Conservation (phyloP, 2,797 vertebrate genomes). For the Tapera naevia region DNA sequence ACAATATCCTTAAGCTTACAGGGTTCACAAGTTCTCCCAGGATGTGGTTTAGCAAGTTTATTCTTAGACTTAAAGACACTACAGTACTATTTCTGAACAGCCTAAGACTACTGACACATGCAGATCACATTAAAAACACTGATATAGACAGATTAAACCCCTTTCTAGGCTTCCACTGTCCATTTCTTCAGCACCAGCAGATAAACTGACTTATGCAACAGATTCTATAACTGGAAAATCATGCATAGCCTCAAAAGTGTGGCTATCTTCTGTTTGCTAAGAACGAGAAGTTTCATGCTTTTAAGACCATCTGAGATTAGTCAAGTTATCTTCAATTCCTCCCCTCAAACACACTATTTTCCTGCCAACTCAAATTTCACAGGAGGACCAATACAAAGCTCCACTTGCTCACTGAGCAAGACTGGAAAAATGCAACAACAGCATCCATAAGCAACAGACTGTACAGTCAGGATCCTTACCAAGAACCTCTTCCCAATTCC, state of each 20-base stretch:
- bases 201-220: neutral
- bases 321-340: neutral
- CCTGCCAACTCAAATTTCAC: neutral
- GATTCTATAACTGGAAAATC: neutral
- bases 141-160: neutral
- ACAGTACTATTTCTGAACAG: neutral
- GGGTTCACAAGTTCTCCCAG: neutral
- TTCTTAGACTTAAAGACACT: neutral
- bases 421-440: neutral
- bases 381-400: neutral
- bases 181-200: neutral
- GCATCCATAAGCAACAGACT: neutral
- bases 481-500: slow-evolving; percentile 83
- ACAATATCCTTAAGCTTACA: neutral
- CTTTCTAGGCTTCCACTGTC: neutral
- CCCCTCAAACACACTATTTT: neutral
- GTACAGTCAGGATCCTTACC: slow-evolving; percentile 72
- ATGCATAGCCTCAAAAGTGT: neutral
- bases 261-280: neutral
- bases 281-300: neutral
- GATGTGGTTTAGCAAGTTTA: neutral
- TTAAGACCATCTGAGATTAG: neutral
- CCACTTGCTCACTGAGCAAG: neutral
- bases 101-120: neutral
- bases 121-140: neutral